Conservation (phyloP, 2,113 vertebrate genomes). For the Peromyscus californicus region DNA sequence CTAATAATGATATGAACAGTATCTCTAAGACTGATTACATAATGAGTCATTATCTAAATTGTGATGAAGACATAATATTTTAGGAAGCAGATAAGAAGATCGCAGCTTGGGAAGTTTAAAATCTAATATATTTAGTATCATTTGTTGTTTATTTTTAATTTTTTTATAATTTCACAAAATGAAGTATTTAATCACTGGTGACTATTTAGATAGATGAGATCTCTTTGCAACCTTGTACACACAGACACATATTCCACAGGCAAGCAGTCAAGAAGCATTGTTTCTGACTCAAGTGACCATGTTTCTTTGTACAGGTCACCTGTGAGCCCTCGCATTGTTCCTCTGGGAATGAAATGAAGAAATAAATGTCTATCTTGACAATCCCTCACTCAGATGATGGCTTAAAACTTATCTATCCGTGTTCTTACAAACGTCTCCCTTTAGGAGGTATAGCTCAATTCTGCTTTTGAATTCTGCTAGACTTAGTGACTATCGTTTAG, state of each 20-base stretch:
- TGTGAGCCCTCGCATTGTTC: neutral
- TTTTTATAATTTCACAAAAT: neutral
- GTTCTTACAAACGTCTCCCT: neutral
- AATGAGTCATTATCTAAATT: neutral
- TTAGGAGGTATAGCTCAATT: neutral
- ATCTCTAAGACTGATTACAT: neutral
- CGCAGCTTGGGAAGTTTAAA: neutral
- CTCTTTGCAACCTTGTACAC: neutral
- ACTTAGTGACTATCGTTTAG: neutral
- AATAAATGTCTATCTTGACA: slow-evolving; percentile 2
- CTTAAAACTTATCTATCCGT: neutral
- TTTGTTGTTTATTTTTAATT: neutral
- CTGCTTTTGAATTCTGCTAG: neutral
- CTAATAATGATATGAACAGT: neutral
- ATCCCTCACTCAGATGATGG: neutral
- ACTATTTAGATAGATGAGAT: neutral
- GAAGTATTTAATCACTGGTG: neutral
- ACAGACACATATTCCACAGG: neutral
- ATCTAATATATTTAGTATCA: neutral
- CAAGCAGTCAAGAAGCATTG: neutral
- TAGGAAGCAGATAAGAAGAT: neutral
- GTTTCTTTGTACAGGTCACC: neutral
- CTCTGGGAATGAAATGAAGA: neutral
- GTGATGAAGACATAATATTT: neutral
- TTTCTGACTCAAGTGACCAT: neutral